Conservation (phyloP, 2,113 vertebrate species). For the Calyptomena viridis region DNA sequence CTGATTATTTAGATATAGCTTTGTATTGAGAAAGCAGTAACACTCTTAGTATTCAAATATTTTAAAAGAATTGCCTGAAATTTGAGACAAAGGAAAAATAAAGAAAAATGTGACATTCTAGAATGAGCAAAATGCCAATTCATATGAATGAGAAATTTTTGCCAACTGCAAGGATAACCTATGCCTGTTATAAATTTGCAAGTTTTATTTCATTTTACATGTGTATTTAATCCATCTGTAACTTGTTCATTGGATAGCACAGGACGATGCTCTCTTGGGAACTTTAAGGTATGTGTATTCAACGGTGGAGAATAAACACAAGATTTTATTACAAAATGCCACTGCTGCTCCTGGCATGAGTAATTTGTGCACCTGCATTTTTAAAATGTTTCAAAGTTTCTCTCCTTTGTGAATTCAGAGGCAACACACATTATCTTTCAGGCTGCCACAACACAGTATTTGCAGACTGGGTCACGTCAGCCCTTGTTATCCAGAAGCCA, state of each 20-base stretch:
- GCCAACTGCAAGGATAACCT: slow-evolving; percentile 21
- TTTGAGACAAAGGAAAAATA: neutral
- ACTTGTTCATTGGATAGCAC: slow-evolving; percentile 70
- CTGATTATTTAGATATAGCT: neutral
- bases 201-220: slow-evolving; percentile 71
- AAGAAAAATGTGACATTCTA: neutral
- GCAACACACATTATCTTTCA: slow-evolving; percentile 72
- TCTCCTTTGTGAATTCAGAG: slow-evolving; percentile 70
- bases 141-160: slow-evolving; percentile 27
- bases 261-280: slow-evolving; percentile 64
- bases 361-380: slow-evolving; percentile 86
- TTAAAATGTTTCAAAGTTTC: slow-evolving; percentile 83
- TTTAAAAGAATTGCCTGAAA: neutral
- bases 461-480: slow-evolving; percentile 68
- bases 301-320: slow-evolving; percentile 79
- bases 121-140: neutral
- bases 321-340: slow-evolving; percentile 83
- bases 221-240: slow-evolving; percentile 73
- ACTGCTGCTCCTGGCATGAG: slow-evolving; percentile 77
- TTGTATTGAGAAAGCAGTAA: neutral
- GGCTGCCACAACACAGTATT: slow-evolving; percentile 72
- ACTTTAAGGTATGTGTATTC: slow-evolving; percentile 78
- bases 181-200: slow-evolving; percentile 54
- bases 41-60: neutral
- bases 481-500: slow-evolving; percentile 52